Evolutionary conservation across 2,113 vertebrate species (phyloP).

Genomic region (Trichechus manatus): DNA sequence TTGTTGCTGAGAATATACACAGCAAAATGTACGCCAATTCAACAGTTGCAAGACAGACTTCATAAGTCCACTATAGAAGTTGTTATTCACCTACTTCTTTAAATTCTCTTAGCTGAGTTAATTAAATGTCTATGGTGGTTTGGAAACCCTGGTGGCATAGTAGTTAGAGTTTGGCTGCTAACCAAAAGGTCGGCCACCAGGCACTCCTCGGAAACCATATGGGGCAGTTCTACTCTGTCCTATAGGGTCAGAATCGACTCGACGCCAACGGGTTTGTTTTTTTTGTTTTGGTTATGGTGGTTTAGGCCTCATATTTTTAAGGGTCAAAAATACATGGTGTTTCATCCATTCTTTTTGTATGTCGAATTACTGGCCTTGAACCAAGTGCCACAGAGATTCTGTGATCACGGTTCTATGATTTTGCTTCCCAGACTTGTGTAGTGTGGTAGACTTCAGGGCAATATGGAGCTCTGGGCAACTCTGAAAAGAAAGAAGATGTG

Average conservation of each 20-base stretch:
- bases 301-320: background rate
- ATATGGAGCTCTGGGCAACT: background rate
- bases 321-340: background rate
- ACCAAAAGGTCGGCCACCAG: too few relatives aligned
- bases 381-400: background rate
- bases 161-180: too few relatives aligned
- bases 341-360: background rate
- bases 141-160: background rate
- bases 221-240: too few relatives aligned
- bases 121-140: background rate
- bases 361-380: background rate
- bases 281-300: background rate
- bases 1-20: too few relatives aligned
- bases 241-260: too few relatives aligned
- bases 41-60: background rate
- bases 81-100: background rate
- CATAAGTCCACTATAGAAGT: background rate
- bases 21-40: too few relatives aligned
- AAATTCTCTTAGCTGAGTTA: constrained; percentile 22
- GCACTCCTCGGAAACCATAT: too few relatives aligned
- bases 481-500: background rate
- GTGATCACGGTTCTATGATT: background rate
- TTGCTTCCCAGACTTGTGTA: background rate
- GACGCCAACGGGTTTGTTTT: too few relatives aligned
- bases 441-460: background rate